phyloP scores from a whole-genome alignment of 2,888 invertebrate species.

The Pinctada fucata region DNA sequence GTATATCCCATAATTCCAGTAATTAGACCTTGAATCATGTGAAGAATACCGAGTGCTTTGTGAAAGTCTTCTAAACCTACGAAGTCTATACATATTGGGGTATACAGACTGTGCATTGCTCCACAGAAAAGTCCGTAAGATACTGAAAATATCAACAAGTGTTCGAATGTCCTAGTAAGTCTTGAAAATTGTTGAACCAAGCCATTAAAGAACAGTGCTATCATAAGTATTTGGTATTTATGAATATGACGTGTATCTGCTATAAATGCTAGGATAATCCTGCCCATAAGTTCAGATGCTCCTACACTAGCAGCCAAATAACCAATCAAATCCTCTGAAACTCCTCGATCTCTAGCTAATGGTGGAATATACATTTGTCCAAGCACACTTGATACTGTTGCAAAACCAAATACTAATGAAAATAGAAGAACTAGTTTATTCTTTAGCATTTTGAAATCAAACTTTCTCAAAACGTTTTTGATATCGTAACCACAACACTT shows the following conservation, averaged over 20 bases:
- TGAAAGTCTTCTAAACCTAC: constrained; percentile 20
- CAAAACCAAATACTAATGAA: constrained; percentile 4
- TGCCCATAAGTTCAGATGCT: constrained; percentile 18
- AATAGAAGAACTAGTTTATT: constrained; percentile 17
- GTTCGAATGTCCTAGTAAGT: constrained; percentile 2
- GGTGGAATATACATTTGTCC: constrained; percentile 27
- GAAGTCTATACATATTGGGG: constrained; percentile 27
- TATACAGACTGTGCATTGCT: constrained; percentile 14
- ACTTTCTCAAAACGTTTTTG: constrained; percentile 2
- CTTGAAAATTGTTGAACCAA: constrained; percentile 7
- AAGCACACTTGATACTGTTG: constrained; percentile 6
- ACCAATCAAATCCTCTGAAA: constrained; percentile 15
- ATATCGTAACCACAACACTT: neutral
- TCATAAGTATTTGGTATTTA: constrained; percentile 15
- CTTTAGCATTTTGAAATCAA: constrained; percentile 24
- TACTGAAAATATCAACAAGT: constrained; percentile 15
- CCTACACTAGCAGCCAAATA: constrained; percentile 15
- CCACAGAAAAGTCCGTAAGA: constrained; percentile 30
- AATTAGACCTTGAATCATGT: constrained; percentile 10
- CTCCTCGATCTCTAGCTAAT: constrained; percentile 20
- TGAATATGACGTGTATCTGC: constrained; percentile 11
- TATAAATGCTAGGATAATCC: constrained; percentile 13
- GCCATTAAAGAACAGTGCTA: constrained; percentile 14
- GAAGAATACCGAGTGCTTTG: constrained; percentile 18
- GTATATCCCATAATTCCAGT: neutral